A percentile compares a stretch with the other conserved stretches of the same genome.
phyloP scores from a whole-genome alignment of 2,888 invertebrate genomes.

The Taphrorychus bicolor region DNA sequence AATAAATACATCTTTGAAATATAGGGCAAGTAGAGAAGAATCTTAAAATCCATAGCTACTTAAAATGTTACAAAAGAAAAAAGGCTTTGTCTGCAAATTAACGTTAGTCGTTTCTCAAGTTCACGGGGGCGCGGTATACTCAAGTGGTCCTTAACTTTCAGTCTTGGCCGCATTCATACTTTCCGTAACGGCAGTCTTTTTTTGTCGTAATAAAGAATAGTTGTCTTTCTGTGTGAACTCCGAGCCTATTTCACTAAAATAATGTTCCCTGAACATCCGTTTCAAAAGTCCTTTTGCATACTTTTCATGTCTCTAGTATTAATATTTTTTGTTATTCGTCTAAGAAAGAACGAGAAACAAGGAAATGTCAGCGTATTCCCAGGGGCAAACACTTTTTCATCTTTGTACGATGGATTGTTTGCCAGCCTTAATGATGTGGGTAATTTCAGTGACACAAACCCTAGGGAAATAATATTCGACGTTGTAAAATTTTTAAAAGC shows the following conservation, averaged over 20 bases:
- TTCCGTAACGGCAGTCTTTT: constrained; percentile 35
- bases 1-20: too few relatives aligned
- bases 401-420: constrained; percentile 4
- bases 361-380: not conserved
- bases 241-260: constrained; percentile 5
- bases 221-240: not conserved
- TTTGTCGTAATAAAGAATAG: constrained; percentile 19
- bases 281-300: constrained; percentile 50
- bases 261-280: constrained; percentile 38
- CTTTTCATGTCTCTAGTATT: constrained; percentile 49
- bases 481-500: constrained; percentile 22
- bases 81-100: constrained; percentile 27
- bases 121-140: constrained; percentile 15
- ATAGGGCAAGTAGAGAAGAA: too few relatives aligned
- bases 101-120: constrained; percentile 20
- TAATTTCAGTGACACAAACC: constrained; percentile 2
- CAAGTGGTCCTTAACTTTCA: constrained; percentile 28
- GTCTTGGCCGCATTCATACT: constrained; percentile 32
- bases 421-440: constrained; percentile 5
- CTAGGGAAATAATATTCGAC: constrained; percentile 22
- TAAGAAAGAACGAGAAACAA: constrained; percentile 22
- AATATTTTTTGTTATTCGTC: constrained; percentile 45
- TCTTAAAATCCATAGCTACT: too few relatives aligned
- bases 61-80: not conserved
- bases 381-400: constrained; percentile 10